Evolutionary conservation across 2,113 vertebrate genomes (phyloP), one percentile per base, ranked within the genome.

Genomic region (Gadus chalcogrammus): DNA sequence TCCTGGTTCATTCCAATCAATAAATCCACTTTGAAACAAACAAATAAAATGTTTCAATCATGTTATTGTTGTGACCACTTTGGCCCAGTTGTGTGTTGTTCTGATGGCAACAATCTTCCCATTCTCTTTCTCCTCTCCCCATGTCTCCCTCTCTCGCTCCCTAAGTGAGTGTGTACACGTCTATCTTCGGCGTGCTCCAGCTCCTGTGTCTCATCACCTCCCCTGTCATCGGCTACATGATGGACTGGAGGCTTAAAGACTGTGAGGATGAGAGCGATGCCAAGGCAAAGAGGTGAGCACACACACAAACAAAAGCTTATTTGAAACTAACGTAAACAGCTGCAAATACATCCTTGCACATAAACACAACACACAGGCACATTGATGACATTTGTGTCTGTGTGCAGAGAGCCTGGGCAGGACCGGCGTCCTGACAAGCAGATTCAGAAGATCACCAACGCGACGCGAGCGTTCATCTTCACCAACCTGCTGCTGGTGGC

Each of bases 241-340:
- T 99, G 97, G 97, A 99, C 82, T 99, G 96, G 97, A 91, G 65
- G 61, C 90, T 99, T 70, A 98, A 96, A 79, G 95, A 98, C 4
- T 99, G 97, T 0, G 95, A 97, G 65, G 91, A 93, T 4, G 91
- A 89, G 66, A 94, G 92, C 0, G 93, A 95, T 60, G 94, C 88
- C 77, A 89, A 77, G 0, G 0, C 75, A 67, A 85, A 86, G 82
- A 93, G 89, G 95, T 96, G 86, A 79, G 93, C 31, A 66, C 18
- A 42, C 58, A 69, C 56, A 38, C n/a, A 31, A 1, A 31, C 31
- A 31, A 31, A 48, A 48, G 42, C 42, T 48, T 48, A 6, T 48
- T 48, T 48, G 42, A 9, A 48, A 48, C 38, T 42, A 24, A 24
- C 31, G 4, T 31, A 5, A 31, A 31, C 31, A 28, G 6, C 53